Base-by-base conservation (phyloP, 2,113 vertebrate genomes). In the Potamarius usumacintae region DNA sequence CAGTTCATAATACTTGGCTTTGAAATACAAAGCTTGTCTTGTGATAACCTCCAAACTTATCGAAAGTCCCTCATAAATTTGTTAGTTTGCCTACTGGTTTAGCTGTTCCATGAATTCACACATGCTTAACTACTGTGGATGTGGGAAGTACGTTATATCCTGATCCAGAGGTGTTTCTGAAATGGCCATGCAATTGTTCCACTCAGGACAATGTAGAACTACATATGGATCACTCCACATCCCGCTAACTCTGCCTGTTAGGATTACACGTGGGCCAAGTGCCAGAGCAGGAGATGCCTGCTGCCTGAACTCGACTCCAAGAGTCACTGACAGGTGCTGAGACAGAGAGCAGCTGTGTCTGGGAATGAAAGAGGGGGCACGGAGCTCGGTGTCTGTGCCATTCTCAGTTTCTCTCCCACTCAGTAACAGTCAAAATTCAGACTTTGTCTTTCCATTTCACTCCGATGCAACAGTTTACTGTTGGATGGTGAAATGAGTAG, bases 301-400 rank as follows among this genome's bases (percentile, higher is more conserved):
- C 91, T 63, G 82, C 84, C 90, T 87, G 82, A 93, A 84, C 89
- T 92, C 91, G 88, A 93, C 91, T 94, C 93, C 91, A 42, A 86
- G 81, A 87, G 88, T 92, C 91, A 91, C 84, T 89, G 91, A 94
- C 93, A 87, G 76, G 84, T 92, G 93, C 78, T 92, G 86, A 90
- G 86, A 55, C 55, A 80, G 55, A 92, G 91, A 91, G 90, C 92
- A 89, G 94, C 92, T 63, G 8, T 52, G 92, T 92, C 92, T 91
- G 89, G 72, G 90, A 88, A 88, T 88, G 85, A 87, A 89, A 58
- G 87, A 89, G 77, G 90, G 89, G 85, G 57, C 77, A 74, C 90
- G 88, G 92, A 89, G 86, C 89, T 89, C 90, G 86, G 90, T 85
- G 7, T 72, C 14, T 82, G 89, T 90, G 92, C 90, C 87, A 92